phyloP scores from a whole-genome alignment of 35 echinoderm and acorn worm genomes.

The Amphiura filiformis region DNA sequence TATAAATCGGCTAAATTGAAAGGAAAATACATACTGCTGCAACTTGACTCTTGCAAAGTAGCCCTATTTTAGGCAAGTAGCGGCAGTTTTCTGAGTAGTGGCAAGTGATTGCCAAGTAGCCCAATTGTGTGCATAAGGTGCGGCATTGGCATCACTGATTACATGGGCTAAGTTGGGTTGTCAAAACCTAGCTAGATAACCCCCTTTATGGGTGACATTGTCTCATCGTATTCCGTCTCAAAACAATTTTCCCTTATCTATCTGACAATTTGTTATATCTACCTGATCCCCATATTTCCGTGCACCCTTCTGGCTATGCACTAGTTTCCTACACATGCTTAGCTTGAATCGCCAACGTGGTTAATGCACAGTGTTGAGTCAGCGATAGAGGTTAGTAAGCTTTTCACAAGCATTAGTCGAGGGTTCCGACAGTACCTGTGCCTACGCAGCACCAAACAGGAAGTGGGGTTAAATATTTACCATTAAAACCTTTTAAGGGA shows the following conservation, averaged over 20 bases:
- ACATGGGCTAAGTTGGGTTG: background rate
- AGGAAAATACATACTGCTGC: too few relatives aligned
- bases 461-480: background rate
- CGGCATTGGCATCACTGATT: too few relatives aligned
- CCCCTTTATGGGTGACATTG: background rate
- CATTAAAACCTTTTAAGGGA: background rate
- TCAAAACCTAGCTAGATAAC: background rate
- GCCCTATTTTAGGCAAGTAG: too few relatives aligned
- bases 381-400: background rate
- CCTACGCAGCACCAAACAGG: background rate
- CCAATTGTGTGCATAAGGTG: too few relatives aligned
- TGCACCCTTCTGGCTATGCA: background rate
- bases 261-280: slow-evolving; percentile 9
- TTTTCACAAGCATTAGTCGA: background rate
- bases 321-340: background rate
- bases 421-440: background rate
- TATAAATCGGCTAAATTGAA: too few relatives aligned
- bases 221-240: background rate
- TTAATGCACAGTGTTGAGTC: background rate
- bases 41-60: too few relatives aligned
- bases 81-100: too few relatives aligned
- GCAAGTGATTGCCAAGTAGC: too few relatives aligned
- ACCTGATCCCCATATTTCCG: slow-evolving; percentile 2
- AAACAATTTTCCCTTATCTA: background rate
- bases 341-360: background rate